Evolutionary conservation across 1,140 invertebrate genomes (phyloP), one percentile per base, ranked within the genome.

Genomic region (Sarcophaga peregrina): DNA sequence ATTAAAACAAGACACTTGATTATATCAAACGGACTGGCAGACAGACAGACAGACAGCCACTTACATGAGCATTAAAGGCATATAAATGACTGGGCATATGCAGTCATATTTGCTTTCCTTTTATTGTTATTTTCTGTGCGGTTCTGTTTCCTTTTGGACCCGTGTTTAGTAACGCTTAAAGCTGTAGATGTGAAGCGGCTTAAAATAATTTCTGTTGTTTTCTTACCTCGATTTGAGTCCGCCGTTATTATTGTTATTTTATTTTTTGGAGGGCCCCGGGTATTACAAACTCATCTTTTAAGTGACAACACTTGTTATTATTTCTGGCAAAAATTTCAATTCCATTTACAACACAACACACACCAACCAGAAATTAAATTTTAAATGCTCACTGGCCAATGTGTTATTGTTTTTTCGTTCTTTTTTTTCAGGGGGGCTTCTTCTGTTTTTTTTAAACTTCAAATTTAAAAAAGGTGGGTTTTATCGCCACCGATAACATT

Each of bases 1-100:
- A 78, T 78, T 78, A 78, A 78, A 78, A 78, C n/a, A 52, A 50
- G 13, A 17, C 17, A 47, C 75, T 78, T 78, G 75, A 78, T 78
- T 78, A 78, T 78, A 78, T n/a, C n/a, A n/a, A n/a, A n/a, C n/a
- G n/a, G n/a, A n/a, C n/a, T n/a, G n/a, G n/a, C 47, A 78, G n/a
- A 17, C 5, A 8, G 8, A 8, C n/a, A 68, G 15, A 5, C 54
- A 68, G 3, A 11, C 17, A 17, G 17, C 6, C 8, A 17, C 20
- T 20, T 20, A 58, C 13, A 58, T 58, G 54, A 13, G 6, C 25
- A 37, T 37, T 37, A 37, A 37, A 37, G 25, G 25, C 25, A 37
- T 37, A 37, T 37, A 37, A 37, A 37, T 37, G 25, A 37, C 25
- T 37, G 25, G 25, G 25, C 25, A 37, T 37, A 37, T 37, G 25